Evolutionary conservation across 2,888 invertebrate species (phyloP).

Genomic region (Halictus quadricinctus): DNA sequence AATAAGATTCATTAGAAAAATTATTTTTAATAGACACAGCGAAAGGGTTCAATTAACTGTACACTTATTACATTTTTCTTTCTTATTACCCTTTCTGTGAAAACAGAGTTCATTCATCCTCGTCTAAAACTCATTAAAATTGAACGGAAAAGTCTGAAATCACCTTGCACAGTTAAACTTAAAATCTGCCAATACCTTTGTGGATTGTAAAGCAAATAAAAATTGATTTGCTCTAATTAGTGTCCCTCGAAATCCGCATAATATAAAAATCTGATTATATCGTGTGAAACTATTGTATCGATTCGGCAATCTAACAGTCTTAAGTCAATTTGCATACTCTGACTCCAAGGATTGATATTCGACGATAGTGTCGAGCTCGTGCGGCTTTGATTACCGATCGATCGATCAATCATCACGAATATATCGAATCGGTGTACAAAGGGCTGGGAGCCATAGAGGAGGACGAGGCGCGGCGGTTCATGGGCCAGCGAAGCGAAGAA

Average conservation of each 20-base stretch:
- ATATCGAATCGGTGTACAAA: conserved; percentile 25
- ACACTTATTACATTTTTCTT: too few species aligned
- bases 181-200: neutral
- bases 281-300: neutral
- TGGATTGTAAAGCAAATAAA: neutral
- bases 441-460: neutral
- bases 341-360: neutral
- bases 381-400: conserved; percentile 28
- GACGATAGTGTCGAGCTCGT: neutral
- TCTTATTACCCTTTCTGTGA: too few species aligned
- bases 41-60: too few species aligned
- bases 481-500: conserved; percentile 48
- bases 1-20: too few species aligned
- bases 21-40: too few species aligned
- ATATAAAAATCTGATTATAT: neutral
- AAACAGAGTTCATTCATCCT: too few species aligned
- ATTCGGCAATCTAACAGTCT: neutral
- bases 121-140: neutral
- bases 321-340: neutral
- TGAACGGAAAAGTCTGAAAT: neutral
- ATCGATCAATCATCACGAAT: conserved; percentile 26
- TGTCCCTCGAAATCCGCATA: neutral
- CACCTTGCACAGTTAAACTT: too few species aligned
- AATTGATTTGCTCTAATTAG: neutral
- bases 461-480: conserved; percentile 11